These are phyloP conservation scores for Caenorhabditis macrosperma DNA, from an alignment of 2,888 invertebrate genomes.

Conservation along the genomic window DNA sequence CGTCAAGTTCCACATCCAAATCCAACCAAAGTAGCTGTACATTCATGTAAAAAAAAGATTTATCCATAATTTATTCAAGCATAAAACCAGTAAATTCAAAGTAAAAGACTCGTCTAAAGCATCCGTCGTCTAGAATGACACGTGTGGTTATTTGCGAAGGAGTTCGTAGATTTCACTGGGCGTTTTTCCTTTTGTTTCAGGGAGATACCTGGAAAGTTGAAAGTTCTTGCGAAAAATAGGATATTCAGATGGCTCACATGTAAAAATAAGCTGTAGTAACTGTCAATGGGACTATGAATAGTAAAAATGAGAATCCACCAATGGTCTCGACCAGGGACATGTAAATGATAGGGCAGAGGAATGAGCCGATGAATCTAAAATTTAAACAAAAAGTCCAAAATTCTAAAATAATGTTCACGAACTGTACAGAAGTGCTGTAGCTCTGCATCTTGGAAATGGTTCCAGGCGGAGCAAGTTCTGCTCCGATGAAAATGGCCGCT, in stretches of 20 bases:
- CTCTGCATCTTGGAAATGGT: slow-evolving; percentile 61
- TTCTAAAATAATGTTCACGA: too few species aligned
- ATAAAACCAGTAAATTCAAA: slow-evolving; percentile 1
- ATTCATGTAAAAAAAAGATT: not conserved
- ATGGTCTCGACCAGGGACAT: slow-evolving; percentile 61
- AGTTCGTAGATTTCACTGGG: slow-evolving; percentile 53
- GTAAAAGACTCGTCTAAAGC: slow-evolving; percentile 6
- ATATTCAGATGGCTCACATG: slow-evolving; percentile 25
- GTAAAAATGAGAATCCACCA: slow-evolving; percentile 70
- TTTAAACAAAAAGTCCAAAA: too few species aligned
- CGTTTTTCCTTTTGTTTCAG: slow-evolving; percentile 63
- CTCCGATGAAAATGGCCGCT: slow-evolving; percentile 73
- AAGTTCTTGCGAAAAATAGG: not conserved
- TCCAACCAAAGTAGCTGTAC: slow-evolving; percentile 63
- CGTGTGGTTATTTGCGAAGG: slow-evolving; percentile 17
- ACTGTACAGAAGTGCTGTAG: slow-evolving; percentile 59
- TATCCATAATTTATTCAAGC: not conserved
- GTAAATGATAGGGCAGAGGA: slow-evolving; percentile 73
- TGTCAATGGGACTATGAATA: slow-evolving; percentile 71
- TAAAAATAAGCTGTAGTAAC: slow-evolving; percentile 68
- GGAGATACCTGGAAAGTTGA: slow-evolving; percentile 53
- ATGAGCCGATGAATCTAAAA: slow-evolving; percentile 72
- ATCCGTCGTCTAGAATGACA: not conserved
- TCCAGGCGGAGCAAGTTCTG: slow-evolving; percentile 68
- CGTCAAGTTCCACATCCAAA: slow-evolving; percentile 79